Base-by-base conservation (phyloP, 92 coral and sea anemone genomes). In the Porites evermanni region DNA sequence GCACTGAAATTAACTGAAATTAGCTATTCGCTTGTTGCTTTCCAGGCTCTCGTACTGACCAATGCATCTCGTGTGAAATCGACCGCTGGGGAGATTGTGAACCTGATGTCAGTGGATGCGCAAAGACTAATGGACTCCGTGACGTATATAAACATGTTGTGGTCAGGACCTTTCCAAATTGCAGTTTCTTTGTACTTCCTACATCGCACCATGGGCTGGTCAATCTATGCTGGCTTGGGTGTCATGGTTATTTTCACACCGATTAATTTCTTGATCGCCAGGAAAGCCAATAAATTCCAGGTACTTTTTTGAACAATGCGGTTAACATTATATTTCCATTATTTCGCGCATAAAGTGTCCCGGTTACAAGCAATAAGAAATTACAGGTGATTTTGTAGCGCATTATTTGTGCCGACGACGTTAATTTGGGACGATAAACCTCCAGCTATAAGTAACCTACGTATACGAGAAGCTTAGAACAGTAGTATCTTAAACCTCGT, bases 31-130 rank as follows among this genome's bases (percentile, higher is more conserved):
- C 8, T 44, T 21, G 60, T 70, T 76, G 58, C 8, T 76, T 64
- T 20, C 61, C 83, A 94, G 98, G 92, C 98, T 26, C 88, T 94
- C 5, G 79, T 84, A 32, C 81, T 94, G 7, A 92, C 86, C 82
- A 94, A 82, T 60, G 87, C 84, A 19, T 87, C 98, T 12, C 69
- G 93, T 76, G 85, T 75, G 24, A 92, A 64, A 38, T 92, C 95
- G 17, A 94, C 98, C 19, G 94, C 94, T 7, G 98, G 98, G 26
- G 98, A 92, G 72, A 94, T 94, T 89, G 98, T 94, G 19, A 94
- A 94, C 75, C 81, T 94, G 64, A 94, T 94, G 98, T 92, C 98
- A 2, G 98, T 94, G 16, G 98, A 94, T 74, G 92, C 94, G 5
- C 98, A 94, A 82, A 83, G 93, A 64, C 29, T 94, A 54, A 78